Base-by-base conservation (phyloP, 2,888 invertebrate species). In the Sphaerophoria taeniata region DNA sequence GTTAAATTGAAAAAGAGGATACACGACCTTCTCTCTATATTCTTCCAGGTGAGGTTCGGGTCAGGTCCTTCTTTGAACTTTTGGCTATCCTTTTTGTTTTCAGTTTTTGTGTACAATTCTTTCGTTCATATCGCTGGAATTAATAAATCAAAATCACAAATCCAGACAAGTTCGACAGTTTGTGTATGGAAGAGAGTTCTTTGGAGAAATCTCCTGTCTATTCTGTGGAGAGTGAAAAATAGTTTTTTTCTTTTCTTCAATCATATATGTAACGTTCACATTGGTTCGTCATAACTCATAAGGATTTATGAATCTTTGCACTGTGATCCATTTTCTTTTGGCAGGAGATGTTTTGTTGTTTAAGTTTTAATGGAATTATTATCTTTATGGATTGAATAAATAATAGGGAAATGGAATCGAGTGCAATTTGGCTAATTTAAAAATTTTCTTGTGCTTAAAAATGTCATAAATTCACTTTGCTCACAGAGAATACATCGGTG, bases 91-190 rank as follows among this genome's bases (percentile, higher is more conserved):
- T 49, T 74, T 39, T 74, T 47, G 65, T 49, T 55, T 16, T 33
- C 14, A 31, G 39, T 31, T 45, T 56, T 45, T 39, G 9, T 36
- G 9, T 55, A 36, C 73, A 33, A 53, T 61, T 43, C 36, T 2
- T 6, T 65, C 67, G 5, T 24, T 16, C 34, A 36, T 61, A 49
- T 72, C 36, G 63, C 65, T 51, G 51, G 43, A 69, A 76, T 83
- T 80, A 67, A 84, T 84, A 84, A 80, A 84, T 84, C 84, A 84
- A 72, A 76, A 76, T 84, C 75, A 76, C 76, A 69, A 51, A 63
- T 80, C 53, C 36, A 60, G 84, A 80, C 80, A 80, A 84, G 71
- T 80, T 80, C 61, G 84, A 84, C 84, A 84, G 84, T 49, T 73
- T 61, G 43, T 56, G 67, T 71, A 69, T 78, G 63, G 67, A 53